Evolutionary conservation across 2,888 invertebrate genomes (phyloP).

Genomic region (Sinopyrophorus schimmeli): DNA sequence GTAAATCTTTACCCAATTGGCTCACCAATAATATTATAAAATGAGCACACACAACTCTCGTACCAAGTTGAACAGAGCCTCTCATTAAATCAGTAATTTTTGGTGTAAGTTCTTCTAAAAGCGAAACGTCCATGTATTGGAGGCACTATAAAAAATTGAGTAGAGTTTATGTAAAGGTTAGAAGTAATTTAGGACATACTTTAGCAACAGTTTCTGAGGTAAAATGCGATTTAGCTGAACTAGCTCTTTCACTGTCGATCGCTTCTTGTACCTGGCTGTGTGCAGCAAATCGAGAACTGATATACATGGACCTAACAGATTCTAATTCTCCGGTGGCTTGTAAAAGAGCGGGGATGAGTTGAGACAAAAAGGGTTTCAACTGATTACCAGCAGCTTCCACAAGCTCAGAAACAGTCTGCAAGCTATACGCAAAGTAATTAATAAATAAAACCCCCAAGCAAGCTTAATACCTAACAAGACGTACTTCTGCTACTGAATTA

Average conservation of each 20-base stretch:
- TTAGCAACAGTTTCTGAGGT: slow-evolving; percentile 86
- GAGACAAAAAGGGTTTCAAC: slow-evolving; percentile 78
- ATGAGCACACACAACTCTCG: slow-evolving; percentile 80
- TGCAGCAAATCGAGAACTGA: slow-evolving; percentile 71
- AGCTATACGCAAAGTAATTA: slow-evolving; percentile 59
- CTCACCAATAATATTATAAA: slow-evolving; percentile 71
- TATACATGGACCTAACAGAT: slow-evolving; percentile 75
- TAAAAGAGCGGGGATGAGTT: slow-evolving; percentile 80
- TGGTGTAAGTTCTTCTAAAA: slow-evolving; percentile 79
- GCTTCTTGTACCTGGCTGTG: slow-evolving; percentile 73
- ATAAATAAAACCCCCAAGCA: neutral
- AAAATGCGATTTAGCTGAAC: slow-evolving; percentile 80
- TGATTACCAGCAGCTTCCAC: slow-evolving; percentile 78
- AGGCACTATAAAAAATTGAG: slow-evolving; percentile 56
- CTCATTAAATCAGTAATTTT: slow-evolving; percentile 81
- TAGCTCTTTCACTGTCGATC: slow-evolving; percentile 79
- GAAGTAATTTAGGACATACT: too few species aligned
- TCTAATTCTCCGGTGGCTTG: slow-evolving; percentile 88
- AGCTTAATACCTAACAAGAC: slow-evolving; percentile 68
- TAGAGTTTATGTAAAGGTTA: too few species aligned
- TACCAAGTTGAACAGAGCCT: slow-evolving; percentile 78
- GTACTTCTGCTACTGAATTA: slow-evolving; percentile 76
- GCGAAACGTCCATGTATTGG: slow-evolving; percentile 74
- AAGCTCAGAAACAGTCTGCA: slow-evolving; percentile 84
- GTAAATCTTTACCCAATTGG: slow-evolving; percentile 59